phyloP scores from a whole-genome alignment of 2,797 vertebrate genomes.

The Graptemys geographica region DNA sequence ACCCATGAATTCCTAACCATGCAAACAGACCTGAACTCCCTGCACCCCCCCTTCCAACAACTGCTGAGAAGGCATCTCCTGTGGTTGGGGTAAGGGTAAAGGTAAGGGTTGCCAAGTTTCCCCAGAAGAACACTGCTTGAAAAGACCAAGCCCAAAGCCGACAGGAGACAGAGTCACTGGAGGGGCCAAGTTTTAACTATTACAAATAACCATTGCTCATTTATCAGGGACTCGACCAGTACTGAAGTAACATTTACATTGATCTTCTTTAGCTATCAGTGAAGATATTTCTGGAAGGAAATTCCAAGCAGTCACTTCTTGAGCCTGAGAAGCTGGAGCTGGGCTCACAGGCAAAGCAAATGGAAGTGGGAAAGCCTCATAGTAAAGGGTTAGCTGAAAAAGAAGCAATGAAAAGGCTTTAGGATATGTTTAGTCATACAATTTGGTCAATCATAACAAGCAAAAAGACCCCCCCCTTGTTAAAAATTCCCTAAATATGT shows the following conservation, averaged over 20 bases:
- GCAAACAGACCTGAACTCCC: background rate
- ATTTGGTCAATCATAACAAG: constrained; percentile 4
- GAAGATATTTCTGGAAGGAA: constrained; percentile 62
- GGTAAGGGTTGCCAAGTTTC: background rate
- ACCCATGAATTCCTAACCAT: background rate
- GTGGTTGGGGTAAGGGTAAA: background rate
- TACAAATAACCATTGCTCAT: background rate
- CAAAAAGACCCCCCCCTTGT: background rate
- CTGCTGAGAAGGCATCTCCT: background rate
- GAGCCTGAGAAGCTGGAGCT: constrained; percentile 39
- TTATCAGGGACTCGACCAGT: background rate
- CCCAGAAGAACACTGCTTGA: background rate
- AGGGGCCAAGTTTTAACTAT: background rate
- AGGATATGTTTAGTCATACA: constrained; percentile 35
- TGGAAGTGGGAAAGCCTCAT: constrained; percentile 64
- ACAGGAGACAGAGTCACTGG: background rate
- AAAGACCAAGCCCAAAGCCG: background rate
- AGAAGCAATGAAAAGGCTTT: constrained; percentile 55
- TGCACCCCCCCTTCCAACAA: background rate
- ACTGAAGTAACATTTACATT: constrained; percentile 72
- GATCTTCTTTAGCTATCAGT: constrained; percentile 65
- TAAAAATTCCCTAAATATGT: background rate
- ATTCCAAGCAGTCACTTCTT: constrained; percentile 66
- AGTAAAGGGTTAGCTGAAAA: constrained; percentile 76
- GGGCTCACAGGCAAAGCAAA: constrained; percentile 65